Evolutionary conservation across 2,113 vertebrate genomes (phyloP), one percentile per base, ranked within the genome.

Genomic region (Myocastor coypus): DNA sequence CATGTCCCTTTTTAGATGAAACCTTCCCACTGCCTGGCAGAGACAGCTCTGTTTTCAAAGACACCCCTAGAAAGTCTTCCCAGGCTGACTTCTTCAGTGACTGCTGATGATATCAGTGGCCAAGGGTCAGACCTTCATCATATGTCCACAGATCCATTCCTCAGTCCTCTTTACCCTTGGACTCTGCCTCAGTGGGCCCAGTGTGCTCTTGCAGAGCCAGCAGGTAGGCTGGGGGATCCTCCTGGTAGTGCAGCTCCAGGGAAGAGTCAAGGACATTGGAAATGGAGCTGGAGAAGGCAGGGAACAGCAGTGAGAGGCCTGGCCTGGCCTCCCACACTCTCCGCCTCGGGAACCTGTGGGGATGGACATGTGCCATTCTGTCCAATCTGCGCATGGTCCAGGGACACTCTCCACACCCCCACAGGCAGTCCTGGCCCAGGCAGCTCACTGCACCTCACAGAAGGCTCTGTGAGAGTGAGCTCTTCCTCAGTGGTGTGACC

Each of bases 351-450:
- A 32, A 81, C 32, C 50, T 34, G 78, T 5, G 3, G 32, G 50
- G n/a, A 37, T 8, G 17, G 17, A 22, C 78, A 34, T 1, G 3
- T 19, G 78, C 14, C 52, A 50, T 55, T 10, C 37, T 30, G 30
- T 10, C 8, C 16, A 3, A 40, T 10, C 61, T 50, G 61, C 20
- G 40, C 28, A 66, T 46, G 59, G 40, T 17, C 17, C 61, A 46
- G 2, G 1, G 28, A 2, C 37, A 24, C 7, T 20, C 34, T 46
- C 7, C 3, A 9, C 26, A 20, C 2, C 2, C 9, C 9, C 24
- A 42, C 8, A 22, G 37, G 37, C 22, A 12, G n/a, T 9, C 3
- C 69, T n/a, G 32, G 32, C 66, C 37, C 32, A 75, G 71, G 37
- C 22, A 69, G 16, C 68, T n/a, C 68, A 19, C 34, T n/a, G 34